Percentiles rank a stretch among this genome's conserved stretches.
Conservation (phyloP, 37 sponge, comb jelly and placozoan genomes). For the Chondrosia reniformis region DNA sequence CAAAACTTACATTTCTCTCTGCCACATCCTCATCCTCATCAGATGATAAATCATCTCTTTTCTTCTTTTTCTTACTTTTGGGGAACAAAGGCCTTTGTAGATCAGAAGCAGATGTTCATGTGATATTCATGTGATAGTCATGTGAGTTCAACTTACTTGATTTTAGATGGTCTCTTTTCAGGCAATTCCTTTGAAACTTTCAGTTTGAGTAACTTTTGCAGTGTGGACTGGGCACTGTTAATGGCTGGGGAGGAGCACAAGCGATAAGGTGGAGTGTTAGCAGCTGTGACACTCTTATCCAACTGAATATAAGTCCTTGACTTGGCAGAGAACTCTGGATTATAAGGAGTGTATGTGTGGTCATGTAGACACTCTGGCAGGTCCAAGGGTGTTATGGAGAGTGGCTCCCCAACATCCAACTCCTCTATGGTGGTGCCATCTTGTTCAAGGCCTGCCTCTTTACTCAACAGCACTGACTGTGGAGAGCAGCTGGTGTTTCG, state of each 20-base stretch:
- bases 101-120: too few relatives aligned
- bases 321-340: slow-evolving; percentile 26
- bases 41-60: slow-evolving; percentile 26
- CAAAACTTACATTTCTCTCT: too few relatives aligned
- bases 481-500: too few relatives aligned
- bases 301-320: slow-evolving; percentile 34
- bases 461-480: too few relatives aligned
- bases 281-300: slow-evolving; percentile 16
- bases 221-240: slow-evolving; percentile 51
- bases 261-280: slow-evolving; percentile 54
- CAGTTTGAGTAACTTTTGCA: slow-evolving; percentile 72
- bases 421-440: too few relatives aligned
- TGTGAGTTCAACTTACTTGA: too few relatives aligned
- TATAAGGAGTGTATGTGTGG: slow-evolving; percentile 61
- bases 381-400: slow-evolving; percentile 23
- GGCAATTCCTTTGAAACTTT: slow-evolving; percentile 4
- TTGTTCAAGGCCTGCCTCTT: not conserved
- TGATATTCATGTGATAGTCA: too few relatives aligned
- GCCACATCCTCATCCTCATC: slow-evolving; percentile 4
- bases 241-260: slow-evolving; percentile 76
- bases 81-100: too few relatives aligned
- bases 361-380: slow-evolving; percentile 50
- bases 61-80: too few relatives aligned
- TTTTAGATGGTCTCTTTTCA: too few relatives aligned
- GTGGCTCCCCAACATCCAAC: slow-evolving; percentile 63